Conservation (phyloP, 2,113 vertebrate species). For the Eulemur rufifrons region DNA sequence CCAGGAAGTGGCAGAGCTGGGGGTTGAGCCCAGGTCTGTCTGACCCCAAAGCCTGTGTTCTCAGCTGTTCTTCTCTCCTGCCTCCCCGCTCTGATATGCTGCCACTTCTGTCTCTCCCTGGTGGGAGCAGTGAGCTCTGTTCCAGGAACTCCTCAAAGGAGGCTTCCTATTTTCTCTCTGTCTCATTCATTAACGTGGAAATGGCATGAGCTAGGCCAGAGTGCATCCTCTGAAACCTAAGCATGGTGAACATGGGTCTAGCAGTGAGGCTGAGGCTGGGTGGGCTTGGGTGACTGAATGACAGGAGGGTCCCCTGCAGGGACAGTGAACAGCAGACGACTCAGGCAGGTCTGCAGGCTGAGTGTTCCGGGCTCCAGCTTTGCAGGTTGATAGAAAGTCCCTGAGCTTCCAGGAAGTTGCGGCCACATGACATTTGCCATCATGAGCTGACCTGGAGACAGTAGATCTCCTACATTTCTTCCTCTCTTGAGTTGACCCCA, state of each 20-base stretch:
- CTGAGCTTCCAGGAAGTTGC: not conserved
- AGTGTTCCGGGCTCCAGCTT: not conserved
- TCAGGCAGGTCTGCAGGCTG: too few relatives aligned
- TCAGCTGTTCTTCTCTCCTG: not conserved
- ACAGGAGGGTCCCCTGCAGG: not conserved
- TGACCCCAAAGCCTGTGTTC: not conserved
- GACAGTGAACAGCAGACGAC: not conserved
- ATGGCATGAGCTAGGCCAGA: not conserved
- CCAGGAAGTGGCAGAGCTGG: not conserved
- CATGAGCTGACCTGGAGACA: not conserved
- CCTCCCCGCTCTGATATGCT: too few relatives aligned
- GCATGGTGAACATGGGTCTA: not conserved
- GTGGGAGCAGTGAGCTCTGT: not conserved
- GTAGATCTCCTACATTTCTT: not conserved
- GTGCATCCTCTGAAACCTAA: too few relatives aligned
- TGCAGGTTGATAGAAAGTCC: not conserved
- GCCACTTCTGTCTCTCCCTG: not conserved
- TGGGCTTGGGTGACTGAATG: not conserved
- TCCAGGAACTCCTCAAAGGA: not conserved
- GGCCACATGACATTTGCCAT: accelerated
- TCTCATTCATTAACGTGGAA: not conserved
- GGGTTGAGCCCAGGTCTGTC: not conserved
- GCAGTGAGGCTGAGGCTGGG: not conserved
- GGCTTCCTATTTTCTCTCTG: not conserved
- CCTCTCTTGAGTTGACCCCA: not conserved